Conservation (phyloP, 2,797 vertebrate species). For the Heterohyrax brucei region DNA sequence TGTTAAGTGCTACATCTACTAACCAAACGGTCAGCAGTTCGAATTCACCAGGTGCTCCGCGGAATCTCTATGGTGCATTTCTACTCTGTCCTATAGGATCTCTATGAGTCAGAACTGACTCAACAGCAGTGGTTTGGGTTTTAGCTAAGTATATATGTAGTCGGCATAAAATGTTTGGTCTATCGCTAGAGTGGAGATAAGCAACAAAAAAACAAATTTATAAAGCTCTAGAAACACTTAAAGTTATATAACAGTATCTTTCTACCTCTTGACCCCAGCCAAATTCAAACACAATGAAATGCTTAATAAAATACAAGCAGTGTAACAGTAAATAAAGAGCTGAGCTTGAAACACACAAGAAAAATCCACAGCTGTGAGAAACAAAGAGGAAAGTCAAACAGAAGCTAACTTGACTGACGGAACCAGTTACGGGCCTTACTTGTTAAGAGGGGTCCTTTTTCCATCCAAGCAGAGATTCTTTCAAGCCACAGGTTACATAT, state of each 20-base stretch:
- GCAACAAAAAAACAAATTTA: not conserved
- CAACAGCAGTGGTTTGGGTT: too few relatives aligned
- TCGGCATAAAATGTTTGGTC: not conserved
- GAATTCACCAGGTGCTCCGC: too few relatives aligned
- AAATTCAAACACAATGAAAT: conserved; percentile 46
- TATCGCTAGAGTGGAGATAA: not conserved
- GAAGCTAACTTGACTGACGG: not conserved
- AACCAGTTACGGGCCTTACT: not conserved
- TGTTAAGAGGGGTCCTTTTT: not conserved
- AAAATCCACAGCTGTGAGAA: conserved; percentile 23
- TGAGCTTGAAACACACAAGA: not conserved
- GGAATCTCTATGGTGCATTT: too few relatives aligned
- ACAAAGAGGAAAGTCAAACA: conserved; percentile 5
- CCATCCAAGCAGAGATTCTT: not conserved
- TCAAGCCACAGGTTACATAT: not conserved
- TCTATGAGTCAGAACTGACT: too few relatives aligned
- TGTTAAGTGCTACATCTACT: too few relatives aligned
- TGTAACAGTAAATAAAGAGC: not conserved
- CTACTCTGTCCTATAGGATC: too few relatives aligned
- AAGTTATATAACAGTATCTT: conserved; percentile 22
- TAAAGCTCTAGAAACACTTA: conserved; percentile 40
- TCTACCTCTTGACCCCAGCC: conserved; percentile 28
- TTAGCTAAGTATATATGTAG: not conserved
- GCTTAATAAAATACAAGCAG: conserved; percentile 27
- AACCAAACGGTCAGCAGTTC: too few relatives aligned